Percentiles rank a stretch among this genome's conserved stretches.
Conservation (phyloP, 2,113 vertebrate genomes). For the Tachycineta bicolor region DNA sequence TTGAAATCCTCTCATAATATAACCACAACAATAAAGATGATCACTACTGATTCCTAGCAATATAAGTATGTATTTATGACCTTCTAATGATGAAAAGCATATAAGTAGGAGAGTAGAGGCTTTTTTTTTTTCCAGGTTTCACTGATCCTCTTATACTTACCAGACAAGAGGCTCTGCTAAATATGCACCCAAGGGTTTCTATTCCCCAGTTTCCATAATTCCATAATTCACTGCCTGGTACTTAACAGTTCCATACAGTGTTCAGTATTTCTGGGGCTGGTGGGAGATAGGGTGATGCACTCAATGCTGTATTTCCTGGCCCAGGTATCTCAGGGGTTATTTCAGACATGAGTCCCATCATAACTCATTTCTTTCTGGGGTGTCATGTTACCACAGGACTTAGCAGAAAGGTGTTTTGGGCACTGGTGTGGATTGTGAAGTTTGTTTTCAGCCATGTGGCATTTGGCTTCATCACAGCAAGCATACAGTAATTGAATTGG, state of each 20-base stretch:
- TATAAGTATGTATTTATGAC: background rate
- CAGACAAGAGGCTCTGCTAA: background rate
- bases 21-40: fast-evolving
- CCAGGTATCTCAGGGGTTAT: background rate
- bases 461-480: background rate
- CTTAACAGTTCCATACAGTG: background rate
- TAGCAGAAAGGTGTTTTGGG: background rate
- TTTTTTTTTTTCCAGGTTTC: background rate
- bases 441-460: background rate
- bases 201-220: background rate
- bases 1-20: background rate
- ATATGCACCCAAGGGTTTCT: background rate
- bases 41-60: background rate
- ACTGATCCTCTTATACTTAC: background rate
- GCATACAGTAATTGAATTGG: no score
- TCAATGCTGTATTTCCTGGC: background rate
- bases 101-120: background rate
- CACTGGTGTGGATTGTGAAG: fast-evolving
- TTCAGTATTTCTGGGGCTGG: background rate
- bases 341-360: background rate
- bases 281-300: background rate
- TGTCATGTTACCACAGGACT: background rate
- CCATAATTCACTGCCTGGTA: background rate
- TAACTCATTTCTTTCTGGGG: background rate
- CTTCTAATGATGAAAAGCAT: background rate